Base-by-base conservation (phyloP, 2,113 vertebrate genomes). In the Cinclus mexicanus region DNA sequence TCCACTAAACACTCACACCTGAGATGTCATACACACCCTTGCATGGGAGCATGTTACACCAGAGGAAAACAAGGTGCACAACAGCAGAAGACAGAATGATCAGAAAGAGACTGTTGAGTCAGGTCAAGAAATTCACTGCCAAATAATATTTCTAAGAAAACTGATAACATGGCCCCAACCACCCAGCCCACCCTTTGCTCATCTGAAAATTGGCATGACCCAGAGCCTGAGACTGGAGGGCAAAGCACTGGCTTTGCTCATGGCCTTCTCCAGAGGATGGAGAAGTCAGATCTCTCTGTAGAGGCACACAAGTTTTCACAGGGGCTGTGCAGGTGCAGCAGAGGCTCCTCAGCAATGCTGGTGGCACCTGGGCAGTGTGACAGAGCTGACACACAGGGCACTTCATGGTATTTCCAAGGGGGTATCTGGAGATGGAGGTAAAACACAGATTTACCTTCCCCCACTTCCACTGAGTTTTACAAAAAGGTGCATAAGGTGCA, bases 191-290 rank as follows among this genome's bases (percentile, higher is more conserved):
- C 26, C 19, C n/a, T 64, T 59, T 37, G 33, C 11, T 70, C 14
- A 28, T 0, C 0, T 6, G 12, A 72, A 68, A 68, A 42, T 3
- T 63, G 22, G 7, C 19, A 22, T 2, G 2, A 63, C 29, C 15
- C 50, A 49, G 42, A 22, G 67, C 41, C n/a, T 42, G 14, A 71
- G 47, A 52, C 47, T 64, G 35, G 14, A 64, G 21, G 35, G 49
- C 39, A 56, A 42, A 60, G 47, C 44, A 16, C 7, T 13, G 22
- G 37, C 64, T 67, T 41, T 49, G 26, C 55, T n/a, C 16, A 4
- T 8, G 52, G 41, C 28, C 24, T 22, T 42, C 21, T 17, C 44
- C 35, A 56, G 55, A 69, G 46, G 31, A 24, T 1, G 1, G 26
- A 77, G 72, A 42, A 16, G 16, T 20, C 81, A 57, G 9, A 29